Percentiles rank a stretch among this genome's conserved stretches.
Conservation (phyloP, 1,140 invertebrate species). For the Drosophila tsacasi region DNA sequence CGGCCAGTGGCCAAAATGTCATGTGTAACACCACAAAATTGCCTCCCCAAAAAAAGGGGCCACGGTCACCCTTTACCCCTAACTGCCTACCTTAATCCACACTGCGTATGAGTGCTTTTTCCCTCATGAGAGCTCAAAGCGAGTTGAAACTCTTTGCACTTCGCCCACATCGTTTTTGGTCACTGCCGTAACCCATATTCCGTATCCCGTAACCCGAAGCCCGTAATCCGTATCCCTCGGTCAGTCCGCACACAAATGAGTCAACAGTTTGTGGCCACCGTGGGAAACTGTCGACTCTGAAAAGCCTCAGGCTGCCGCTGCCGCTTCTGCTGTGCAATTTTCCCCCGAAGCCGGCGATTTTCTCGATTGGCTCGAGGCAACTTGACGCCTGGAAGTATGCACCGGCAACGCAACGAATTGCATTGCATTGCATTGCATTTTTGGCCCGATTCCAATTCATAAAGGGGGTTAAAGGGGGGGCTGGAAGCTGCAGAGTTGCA, state of each 20-base stretch:
- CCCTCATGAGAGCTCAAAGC: constrained; percentile 6
- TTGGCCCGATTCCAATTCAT: constrained; percentile 51
- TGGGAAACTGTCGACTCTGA: constrained; percentile 33
- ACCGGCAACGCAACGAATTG: constrained; percentile 22
- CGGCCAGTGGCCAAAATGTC: constrained; percentile 58
- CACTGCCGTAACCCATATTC: constrained; percentile 7
- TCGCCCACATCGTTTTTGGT: constrained; percentile 50
- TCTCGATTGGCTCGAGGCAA: constrained; percentile 57
- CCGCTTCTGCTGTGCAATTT: background rate
- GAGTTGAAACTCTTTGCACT: constrained; percentile 51
- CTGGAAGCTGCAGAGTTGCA: background rate
- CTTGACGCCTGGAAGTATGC: constrained; percentile 57
- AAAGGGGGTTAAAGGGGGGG: constrained; percentile 6
- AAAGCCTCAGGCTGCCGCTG: constrained; percentile 8
- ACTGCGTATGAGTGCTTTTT: constrained; percentile 33
- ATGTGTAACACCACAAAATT: constrained; percentile 62
- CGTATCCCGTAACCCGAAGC: background rate
- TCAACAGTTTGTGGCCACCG: constrained; percentile 71
- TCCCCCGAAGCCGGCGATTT: background rate
- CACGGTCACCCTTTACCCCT: background rate
- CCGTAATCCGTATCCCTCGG: constrained; percentile 1
- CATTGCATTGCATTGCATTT: constrained; percentile 21
- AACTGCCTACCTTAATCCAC: constrained; percentile 8
- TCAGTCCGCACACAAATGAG: constrained; percentile 59
- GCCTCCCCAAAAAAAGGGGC: constrained; percentile 10